Evolutionary conservation across 2,888 invertebrate species (phyloP).

Genomic region (Ferrisia virgata): DNA sequence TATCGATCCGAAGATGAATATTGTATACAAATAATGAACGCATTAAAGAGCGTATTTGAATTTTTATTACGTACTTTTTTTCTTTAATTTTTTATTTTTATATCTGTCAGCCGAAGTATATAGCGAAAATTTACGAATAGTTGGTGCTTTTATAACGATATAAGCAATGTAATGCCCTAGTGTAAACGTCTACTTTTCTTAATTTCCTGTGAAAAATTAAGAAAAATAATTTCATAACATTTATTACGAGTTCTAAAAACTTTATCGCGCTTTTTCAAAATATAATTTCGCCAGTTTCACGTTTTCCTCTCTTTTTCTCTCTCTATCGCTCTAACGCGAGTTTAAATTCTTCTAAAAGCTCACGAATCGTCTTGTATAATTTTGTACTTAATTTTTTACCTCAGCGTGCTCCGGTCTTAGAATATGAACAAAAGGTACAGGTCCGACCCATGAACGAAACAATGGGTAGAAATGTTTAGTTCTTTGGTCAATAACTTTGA

Average conservation of each 20-base stretch:
- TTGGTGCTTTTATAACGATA: not conserved
- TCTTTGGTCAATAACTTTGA: conserved; percentile 33
- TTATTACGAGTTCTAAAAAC: not conserved
- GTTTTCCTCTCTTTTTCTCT: not conserved
- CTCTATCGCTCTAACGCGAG: not conserved
- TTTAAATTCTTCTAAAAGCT: not conserved
- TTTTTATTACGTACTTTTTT: too few species aligned
- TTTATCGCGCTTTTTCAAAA: conserved; percentile 2
- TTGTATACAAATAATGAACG: not conserved
- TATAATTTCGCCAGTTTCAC: not conserved
- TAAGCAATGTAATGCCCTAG: not conserved
- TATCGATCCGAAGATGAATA: not conserved
- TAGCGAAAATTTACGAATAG: not conserved
- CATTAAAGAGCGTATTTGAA: not conserved
- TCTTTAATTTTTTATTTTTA: too few species aligned
- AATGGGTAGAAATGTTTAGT: conserved; percentile 21
- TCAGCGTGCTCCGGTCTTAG: conserved; percentile 47
- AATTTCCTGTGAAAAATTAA: conserved; percentile 1
- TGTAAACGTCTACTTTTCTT: conserved; percentile 10
- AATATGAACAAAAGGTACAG: conserved; percentile 41
- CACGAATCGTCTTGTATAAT: not conserved
- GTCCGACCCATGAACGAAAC: conserved; percentile 39
- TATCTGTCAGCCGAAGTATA: too few species aligned
- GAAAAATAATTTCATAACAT: conserved; percentile 10
- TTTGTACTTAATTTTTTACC: conserved; percentile 43